A percentile compares a stretch with the other conserved stretches of the same genome.
Evolutionary conservation across 1,140 invertebrate species (phyloP).

Genomic region (silkworm (Bombyx mori)): ASM3026992v2 NC_085124.1:11320001-11320500

Average conservation of each 20-base stretch:
- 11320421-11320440: constrained; percentile 5
- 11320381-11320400: not conserved
- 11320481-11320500: not conserved
- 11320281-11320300: not conserved
- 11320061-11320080: not conserved
- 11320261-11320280: not conserved
- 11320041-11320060: not conserved
- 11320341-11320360: constrained; percentile 2
- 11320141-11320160: not conserved
- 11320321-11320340: not conserved
- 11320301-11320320: constrained; percentile 2
- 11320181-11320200: constrained; percentile 3
- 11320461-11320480: constrained; percentile 2
- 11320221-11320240: constrained; percentile 2
- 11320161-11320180: not conserved
- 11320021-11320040: not conserved
- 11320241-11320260: not conserved
- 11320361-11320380: constrained; percentile 1
- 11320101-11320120: not conserved
- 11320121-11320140: not conserved
- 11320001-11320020: not conserved
- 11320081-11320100: not conserved
- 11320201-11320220: not conserved
- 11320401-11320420: not conserved
- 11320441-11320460: constrained; percentile 3